phyloP scores from a whole-genome alignment of 2,888 invertebrate genomes.

The Buathra laborator region DNA sequence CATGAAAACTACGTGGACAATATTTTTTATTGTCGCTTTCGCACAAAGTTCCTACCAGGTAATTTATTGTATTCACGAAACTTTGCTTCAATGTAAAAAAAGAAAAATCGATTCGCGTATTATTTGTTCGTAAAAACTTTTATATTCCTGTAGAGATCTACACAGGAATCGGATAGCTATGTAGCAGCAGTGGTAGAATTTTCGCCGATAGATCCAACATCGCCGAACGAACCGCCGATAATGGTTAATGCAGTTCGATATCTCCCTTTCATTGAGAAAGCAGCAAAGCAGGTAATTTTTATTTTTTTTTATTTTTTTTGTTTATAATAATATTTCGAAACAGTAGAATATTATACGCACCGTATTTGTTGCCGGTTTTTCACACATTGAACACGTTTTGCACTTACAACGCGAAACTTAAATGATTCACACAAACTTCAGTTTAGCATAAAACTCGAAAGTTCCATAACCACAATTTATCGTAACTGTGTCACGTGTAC shows the following conservation, averaged over 20 bases:
- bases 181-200: slow-evolving; percentile 79
- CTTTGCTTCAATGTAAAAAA: not conserved
- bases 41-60: slow-evolving; percentile 42
- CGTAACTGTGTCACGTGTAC: not conserved
- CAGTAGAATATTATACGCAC: not conserved
- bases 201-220: slow-evolving; percentile 60
- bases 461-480: not conserved
- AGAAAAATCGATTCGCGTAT: not conserved
- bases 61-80: slow-evolving; percentile 3
- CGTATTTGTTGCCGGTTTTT: not conserved
- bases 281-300: slow-evolving; percentile 72
- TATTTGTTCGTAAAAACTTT: not conserved
- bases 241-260: slow-evolving; percentile 69
- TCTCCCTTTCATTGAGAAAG: slow-evolving; percentile 70
- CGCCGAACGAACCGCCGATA: slow-evolving; percentile 52
- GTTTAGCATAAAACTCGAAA: not conserved
- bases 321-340: not conserved
- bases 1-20: slow-evolving; percentile 24
- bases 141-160: slow-evolving; percentile 68
- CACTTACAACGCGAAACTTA: not conserved
- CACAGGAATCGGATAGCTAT: slow-evolving; percentile 71
- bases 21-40: slow-evolving; percentile 15
- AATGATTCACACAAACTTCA: not conserved
- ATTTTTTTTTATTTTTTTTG: not conserved
- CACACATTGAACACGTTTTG: not conserved